Evolutionary conservation across 92 coral and sea anemone species (phyloP), one percentile per base, ranked within the genome.

Genomic region (Epizoanthus stellaris): DNA sequence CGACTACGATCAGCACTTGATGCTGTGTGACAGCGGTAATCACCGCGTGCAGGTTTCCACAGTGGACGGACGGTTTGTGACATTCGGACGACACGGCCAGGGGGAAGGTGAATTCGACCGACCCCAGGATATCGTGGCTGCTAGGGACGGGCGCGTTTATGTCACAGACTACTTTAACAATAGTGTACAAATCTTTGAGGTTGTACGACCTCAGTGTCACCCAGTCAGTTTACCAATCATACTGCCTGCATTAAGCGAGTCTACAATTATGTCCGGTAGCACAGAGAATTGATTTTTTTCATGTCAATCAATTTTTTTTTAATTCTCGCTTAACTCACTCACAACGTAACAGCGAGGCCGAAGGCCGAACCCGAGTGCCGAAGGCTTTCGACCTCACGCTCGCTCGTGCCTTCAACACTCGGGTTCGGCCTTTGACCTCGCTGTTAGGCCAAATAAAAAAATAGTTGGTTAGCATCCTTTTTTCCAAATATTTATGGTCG

Each of bases 11-110:
- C 93, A 87, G 16, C 89, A 89, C 53, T 86, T 94, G 76, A 67
- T 91, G 21, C 92, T 94, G 19, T 91, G 98, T 54, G 98, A 94
- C 72, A 85, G 95, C 65, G 98, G 93, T 15, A 91, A 94, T 70
- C 98, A 94, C 72, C 93, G 98, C 21, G 87, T 94, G 1, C 95
- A 91, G 40, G 85, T 91, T 63, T 89, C 92, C 81, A 80, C 93
- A 19, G 85, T 77, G 15, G 98, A 94, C 47, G 95, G 98, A 43
- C 85, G 92, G 21, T 82, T 90, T 38, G 83, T 86, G 42, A 76
- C 82, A 64, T 84, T 89, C 63, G 98, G 98, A 43, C 56, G 91
- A 52, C 87, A 85, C 38, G 98, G 98, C 3, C 89, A 69, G 65
- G 90, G 70, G 54, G 74, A 69, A 10, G 98, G 98, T 15, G 89